Percentiles rank a stretch among this genome's conserved stretches.
Conservation (phyloP, 2,888 invertebrate genomes). For the Dryadula phaetusa region DNA sequence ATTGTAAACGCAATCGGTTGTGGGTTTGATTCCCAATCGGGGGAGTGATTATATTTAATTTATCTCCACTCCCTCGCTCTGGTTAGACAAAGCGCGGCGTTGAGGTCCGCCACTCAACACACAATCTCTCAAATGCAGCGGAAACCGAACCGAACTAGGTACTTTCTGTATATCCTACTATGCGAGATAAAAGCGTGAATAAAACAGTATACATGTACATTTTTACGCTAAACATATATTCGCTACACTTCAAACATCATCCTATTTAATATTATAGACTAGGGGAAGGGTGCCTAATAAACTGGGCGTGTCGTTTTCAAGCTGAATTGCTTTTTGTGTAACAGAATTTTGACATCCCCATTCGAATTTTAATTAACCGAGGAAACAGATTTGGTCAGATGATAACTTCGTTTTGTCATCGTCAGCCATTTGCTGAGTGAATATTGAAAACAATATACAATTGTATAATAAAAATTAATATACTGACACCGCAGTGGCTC, state of each 20-base stretch:
- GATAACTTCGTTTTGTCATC: conserved; percentile 38
- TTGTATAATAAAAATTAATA: conserved; percentile 9
- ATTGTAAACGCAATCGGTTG: no score
- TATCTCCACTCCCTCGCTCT: no score
- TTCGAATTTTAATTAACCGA: conserved; percentile 47
- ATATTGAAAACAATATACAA: conserved; percentile 17
- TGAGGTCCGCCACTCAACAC: no score
- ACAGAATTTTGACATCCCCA: conserved; percentile 47
- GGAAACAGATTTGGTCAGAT: conserved; percentile 44
- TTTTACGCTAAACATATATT: conserved; percentile 46
- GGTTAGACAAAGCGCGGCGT: no score
- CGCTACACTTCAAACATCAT: conserved; percentile 5
- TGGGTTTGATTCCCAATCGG: no score
- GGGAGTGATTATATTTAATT: no score
- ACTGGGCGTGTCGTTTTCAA: conserved; percentile 49
- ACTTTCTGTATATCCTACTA: no score
- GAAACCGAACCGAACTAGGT: no score
- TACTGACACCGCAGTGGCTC: neutral
- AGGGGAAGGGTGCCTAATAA: conserved; percentile 52
- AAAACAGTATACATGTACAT: no score
- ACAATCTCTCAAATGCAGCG: no score
- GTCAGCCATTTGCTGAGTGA: conserved; percentile 22
- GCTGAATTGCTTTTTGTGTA: conserved; percentile 48
- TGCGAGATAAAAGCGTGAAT: no score
- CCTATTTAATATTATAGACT: conserved; percentile 41